phyloP scores from a whole-genome alignment of 2,888 invertebrate genomes.

The Apocheima hispidaria region DNA sequence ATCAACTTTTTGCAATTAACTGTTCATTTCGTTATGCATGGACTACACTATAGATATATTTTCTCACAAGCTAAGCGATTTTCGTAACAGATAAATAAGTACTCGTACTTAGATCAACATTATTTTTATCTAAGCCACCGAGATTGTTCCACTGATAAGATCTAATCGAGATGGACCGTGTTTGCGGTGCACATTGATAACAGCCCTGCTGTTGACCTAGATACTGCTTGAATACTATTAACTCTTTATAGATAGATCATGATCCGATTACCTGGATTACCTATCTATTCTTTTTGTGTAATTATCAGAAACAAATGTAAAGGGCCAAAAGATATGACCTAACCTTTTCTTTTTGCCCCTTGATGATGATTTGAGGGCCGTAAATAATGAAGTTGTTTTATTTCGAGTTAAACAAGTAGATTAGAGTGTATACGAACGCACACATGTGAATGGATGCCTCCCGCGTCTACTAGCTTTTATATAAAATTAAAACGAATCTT shows the following conservation, averaged over 20 bases:
- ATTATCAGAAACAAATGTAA: background rate
- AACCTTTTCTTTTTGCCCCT: no score
- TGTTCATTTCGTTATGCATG: no score
- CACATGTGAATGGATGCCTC: no score
- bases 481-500: no score
- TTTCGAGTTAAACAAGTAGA: no score
- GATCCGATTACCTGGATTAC: no score
- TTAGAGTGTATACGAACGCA: no score
- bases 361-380: no score
- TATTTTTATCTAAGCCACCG: constrained; percentile 37
- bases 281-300: background rate
- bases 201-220: constrained; percentile 51
- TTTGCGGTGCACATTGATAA: constrained; percentile 53
- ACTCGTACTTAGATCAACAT: constrained; percentile 49
- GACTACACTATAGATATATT: constrained; percentile 13
- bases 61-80: constrained; percentile 28
- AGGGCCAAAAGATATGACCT: no score
- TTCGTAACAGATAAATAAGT: constrained; percentile 38
- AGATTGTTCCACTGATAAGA: constrained; percentile 59
- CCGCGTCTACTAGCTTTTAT: no score
- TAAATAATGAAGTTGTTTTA: no score
- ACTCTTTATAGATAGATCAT: constrained; percentile 13
- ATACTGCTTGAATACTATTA: constrained; percentile 36
- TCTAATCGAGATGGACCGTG: constrained; percentile 54
- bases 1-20: no score